phyloP scores from a whole-genome alignment of 1,140 invertebrate genomes.

The Platorchestia sp. region DNA sequence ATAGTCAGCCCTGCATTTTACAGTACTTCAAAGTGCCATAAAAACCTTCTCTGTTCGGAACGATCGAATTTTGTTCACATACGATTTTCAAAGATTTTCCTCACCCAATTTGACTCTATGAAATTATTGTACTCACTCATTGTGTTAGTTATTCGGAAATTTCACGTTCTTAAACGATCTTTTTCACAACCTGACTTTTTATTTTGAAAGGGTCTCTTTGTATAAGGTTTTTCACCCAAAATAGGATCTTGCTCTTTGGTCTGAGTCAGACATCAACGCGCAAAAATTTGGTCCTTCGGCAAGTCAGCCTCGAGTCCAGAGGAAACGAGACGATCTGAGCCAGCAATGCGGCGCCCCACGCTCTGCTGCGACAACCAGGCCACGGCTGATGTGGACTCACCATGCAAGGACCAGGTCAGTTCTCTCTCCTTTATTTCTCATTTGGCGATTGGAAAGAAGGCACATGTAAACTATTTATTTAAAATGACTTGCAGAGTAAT shows the following conservation, averaged over 20 bases:
- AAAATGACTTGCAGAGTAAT: not conserved
- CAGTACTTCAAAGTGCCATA: not conserved
- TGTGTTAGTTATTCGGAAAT: not conserved
- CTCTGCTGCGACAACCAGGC: conserved; percentile 49
- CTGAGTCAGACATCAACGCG: not conserved
- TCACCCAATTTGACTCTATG: not conserved
- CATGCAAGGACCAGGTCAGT: conserved; percentile 41
- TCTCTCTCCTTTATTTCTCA: not conserved
- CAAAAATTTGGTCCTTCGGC: conserved; percentile 44
- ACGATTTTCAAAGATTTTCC: not conserved
- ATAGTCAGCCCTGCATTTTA: not conserved
- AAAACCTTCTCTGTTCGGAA: not conserved
- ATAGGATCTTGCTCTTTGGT: not conserved
- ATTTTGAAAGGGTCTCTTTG: not conserved
- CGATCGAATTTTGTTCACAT: not conserved
- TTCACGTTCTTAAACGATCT: not conserved
- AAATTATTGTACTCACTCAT: not conserved
- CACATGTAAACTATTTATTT: not conserved
- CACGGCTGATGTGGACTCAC: conserved; percentile 3
- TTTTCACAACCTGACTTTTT: not conserved
- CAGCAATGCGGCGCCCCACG: conserved; percentile 40
- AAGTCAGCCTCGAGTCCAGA: not conserved
- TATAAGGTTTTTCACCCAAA: not conserved
- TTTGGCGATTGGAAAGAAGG: not conserved
- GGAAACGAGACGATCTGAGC: not conserved